Evolutionary conservation across 92 coral and sea anemone genomes (phyloP).

Genomic region (Parazoanthus swiftii): DNA sequence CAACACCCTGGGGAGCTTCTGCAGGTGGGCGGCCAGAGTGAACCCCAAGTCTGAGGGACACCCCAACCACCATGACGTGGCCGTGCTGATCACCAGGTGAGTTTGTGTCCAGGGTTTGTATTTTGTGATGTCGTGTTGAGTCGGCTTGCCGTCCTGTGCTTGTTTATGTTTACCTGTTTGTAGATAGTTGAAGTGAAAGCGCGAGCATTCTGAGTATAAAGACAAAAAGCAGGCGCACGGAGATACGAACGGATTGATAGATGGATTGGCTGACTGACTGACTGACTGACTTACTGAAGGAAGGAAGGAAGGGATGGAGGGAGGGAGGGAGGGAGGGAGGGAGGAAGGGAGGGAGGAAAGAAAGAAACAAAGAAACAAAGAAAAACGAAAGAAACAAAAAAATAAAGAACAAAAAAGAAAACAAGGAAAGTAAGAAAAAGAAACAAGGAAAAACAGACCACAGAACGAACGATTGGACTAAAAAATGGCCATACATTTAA

Average conservation of each 20-base stretch:
- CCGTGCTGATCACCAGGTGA: conserved; percentile 88
- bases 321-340: too few species aligned
- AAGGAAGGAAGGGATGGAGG: too few species aligned
- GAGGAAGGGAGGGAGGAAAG: not conserved
- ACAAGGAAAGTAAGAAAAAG: too few species aligned
- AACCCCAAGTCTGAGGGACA: conserved; percentile 87
- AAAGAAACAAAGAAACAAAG: not conserved
- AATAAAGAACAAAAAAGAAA: too few species aligned
- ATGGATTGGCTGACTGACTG: not conserved
- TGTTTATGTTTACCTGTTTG: not conserved
- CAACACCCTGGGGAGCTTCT: conserved; percentile 77
- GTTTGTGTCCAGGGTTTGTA: not conserved
- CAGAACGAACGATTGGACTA: not conserved
- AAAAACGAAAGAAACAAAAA: not conserved
- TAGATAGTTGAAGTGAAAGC: not conserved
- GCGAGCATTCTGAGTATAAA: not conserved
- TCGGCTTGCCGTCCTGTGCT: not conserved
- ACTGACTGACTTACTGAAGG: not conserved
- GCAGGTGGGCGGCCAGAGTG: conserved; percentile 73
- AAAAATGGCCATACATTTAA: too few species aligned
- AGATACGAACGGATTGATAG: not conserved
- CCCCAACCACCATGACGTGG: conserved; percentile 92
- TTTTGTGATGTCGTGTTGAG: too few species aligned
- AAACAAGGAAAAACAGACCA: not conserved
- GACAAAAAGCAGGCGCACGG: not conserved